Evolutionary conservation across 2,888 invertebrate genomes (phyloP).

Genomic region (Drosophila meridionalis): DNA sequence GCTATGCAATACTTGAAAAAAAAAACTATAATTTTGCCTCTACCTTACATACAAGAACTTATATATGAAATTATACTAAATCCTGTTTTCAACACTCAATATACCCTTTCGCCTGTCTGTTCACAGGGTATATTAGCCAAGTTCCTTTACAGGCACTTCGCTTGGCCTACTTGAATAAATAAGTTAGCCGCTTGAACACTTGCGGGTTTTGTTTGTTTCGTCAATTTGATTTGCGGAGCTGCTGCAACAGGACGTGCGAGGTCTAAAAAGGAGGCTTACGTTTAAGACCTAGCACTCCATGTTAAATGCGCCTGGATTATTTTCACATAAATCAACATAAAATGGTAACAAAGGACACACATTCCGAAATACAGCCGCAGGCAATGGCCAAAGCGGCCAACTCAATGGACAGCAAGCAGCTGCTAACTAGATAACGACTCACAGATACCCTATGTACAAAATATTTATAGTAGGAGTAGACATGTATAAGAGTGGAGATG

Average conservation of each 20-base stretch:
- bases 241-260: slow-evolving; percentile 4
- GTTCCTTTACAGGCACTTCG: not conserved
- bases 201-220: slow-evolving; percentile 32
- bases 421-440: not conserved
- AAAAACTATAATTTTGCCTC: not conserved
- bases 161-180: slow-evolving; percentile 17
- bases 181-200: slow-evolving; percentile 44
- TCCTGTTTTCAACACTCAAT: not conserved
- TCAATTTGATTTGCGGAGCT: slow-evolving; percentile 61
- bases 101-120: not conserved
- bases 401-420: slow-evolving; percentile 13
- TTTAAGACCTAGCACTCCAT: slow-evolving; percentile 51
- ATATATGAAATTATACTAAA: not conserved
- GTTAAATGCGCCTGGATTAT: slow-evolving; percentile 70
- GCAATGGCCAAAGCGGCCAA: slow-evolving; percentile 30
- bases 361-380: slow-evolving; percentile 18
- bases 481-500: not conserved
- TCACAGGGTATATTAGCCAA: not conserved
- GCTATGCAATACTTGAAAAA: not conserved
- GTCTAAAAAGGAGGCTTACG: slow-evolving; percentile 28
- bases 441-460: slow-evolving; percentile 16
- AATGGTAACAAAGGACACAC: slow-evolving; percentile 62
- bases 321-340: slow-evolving; percentile 77
- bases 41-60: no score
- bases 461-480: not conserved